These are phyloP conservation scores for Mamestra configurata DNA, from an alignment of 1,140 invertebrate genomes.

Conservation along the genomic window DNA sequence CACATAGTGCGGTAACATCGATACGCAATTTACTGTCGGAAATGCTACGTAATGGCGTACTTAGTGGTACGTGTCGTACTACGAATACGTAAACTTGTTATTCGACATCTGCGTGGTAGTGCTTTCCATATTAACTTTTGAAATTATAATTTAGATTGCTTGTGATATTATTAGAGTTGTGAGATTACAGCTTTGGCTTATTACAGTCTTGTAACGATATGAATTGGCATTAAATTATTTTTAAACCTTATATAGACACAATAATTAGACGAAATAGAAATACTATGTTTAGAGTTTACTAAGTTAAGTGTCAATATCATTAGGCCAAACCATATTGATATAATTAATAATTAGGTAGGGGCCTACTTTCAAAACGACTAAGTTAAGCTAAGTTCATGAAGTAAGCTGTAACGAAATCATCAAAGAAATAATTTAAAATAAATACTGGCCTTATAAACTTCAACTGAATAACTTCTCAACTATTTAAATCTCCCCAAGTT, in stretches of 20 bases:
- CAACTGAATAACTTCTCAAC: not conserved
- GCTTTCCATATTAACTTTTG: constrained; percentile 28
- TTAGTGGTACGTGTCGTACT: constrained; percentile 54
- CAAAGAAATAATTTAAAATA: constrained; percentile 2
- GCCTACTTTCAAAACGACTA: too few species aligned
- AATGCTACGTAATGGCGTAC: constrained; percentile 56
- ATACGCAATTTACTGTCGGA: constrained; percentile 70
- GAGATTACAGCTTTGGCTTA: not conserved
- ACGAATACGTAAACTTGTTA: constrained; percentile 55
- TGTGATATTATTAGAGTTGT: not conserved
- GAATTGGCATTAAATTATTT: too few species aligned
- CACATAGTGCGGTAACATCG: constrained; percentile 66
- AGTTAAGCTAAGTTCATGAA: too few species aligned
- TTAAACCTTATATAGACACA: not conserved
- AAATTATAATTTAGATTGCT: constrained; percentile 34
- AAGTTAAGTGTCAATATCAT: not conserved
- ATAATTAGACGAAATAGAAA: not conserved
- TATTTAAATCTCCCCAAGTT: constrained; percentile 19
- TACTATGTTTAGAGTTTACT: not conserved
- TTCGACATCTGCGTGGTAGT: constrained; percentile 33
- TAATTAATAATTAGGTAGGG: too few species aligned
- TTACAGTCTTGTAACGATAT: not conserved
- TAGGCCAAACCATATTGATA: not conserved
- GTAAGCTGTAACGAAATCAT: not conserved
- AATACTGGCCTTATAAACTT: constrained; percentile 1